Conservation (phyloP, 1,140 invertebrate species). For the Phymorhynchus buccinoides region DNA sequence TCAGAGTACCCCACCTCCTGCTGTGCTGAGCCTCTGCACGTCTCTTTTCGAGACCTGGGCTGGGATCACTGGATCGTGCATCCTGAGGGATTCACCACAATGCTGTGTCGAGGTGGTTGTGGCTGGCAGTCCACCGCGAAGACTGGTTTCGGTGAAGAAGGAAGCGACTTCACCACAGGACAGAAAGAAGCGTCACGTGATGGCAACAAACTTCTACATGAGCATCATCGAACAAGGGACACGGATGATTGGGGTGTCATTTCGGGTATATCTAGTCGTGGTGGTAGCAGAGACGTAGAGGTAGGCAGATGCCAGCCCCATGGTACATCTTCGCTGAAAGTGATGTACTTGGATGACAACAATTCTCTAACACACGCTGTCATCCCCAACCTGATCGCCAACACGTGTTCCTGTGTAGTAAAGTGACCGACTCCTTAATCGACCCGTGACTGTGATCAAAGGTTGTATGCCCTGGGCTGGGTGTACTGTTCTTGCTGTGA, state of each 20-base stretch:
- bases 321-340: background rate
- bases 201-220: background rate
- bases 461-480: background rate
- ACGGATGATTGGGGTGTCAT: background rate
- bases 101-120: background rate
- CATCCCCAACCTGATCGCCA: background rate
- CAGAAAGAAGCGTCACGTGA: background rate
- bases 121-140: background rate
- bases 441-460: no score
- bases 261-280: background rate
- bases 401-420: background rate
- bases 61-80: slow-evolving; percentile 33
- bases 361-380: background rate
- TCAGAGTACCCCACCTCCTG: background rate
- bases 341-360: background rate
- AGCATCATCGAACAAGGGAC: background rate
- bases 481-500: background rate
- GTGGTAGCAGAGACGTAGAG: background rate
- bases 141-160: background rate
- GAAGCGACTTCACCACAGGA: background rate
- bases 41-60: slow-evolving; percentile 10
- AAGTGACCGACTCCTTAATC: no score
- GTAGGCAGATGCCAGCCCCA: background rate
- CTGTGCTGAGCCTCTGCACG: background rate
- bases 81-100: slow-evolving; percentile 7